phyloP scores from a whole-genome alignment of 30 jellyfish, hydroid and myxozoan genomes.

The Cassiopea xamachana region DNA sequence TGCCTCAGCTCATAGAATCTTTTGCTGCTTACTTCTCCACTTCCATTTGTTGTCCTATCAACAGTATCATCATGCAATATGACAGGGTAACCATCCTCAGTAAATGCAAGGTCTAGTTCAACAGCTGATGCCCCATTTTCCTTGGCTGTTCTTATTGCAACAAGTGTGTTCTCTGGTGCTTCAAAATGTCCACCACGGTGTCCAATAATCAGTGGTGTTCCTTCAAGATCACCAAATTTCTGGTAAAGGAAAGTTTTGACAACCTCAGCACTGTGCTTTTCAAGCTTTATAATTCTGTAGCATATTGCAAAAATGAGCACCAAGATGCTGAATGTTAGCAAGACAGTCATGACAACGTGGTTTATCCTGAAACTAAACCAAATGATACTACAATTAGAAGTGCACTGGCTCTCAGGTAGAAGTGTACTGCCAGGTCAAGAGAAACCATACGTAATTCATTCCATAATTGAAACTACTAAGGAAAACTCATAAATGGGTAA shows the following conservation, averaged over 20 bases:
- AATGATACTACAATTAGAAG: too few relatives aligned
- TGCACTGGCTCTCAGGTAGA: too few relatives aligned
- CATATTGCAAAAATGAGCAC: constrained; percentile 33
- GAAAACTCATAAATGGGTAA: too few relatives aligned
- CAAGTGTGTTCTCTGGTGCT: constrained; percentile 93
- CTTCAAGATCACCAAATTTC: constrained; percentile 8
- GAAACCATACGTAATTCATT: too few relatives aligned
- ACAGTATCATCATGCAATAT: constrained; percentile 89
- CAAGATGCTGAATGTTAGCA: constrained; percentile 15
- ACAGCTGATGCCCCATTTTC: constrained; percentile 93
- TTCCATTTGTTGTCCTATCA: constrained; percentile 86
- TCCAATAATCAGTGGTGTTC: constrained; percentile 78
- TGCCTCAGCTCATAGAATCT: constrained; percentile 69
- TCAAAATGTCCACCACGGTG: constrained; percentile 95
- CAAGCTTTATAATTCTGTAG: constrained; percentile 64
- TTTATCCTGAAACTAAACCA: too few relatives aligned
- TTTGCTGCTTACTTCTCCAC: constrained; percentile 54
- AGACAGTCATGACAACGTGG: neutral
- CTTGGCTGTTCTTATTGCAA: constrained; percentile 83
- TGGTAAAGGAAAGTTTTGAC: constrained; percentile 22
- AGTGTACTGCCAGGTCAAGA: too few relatives aligned
- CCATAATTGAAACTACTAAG: too few relatives aligned
- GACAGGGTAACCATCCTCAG: constrained; percentile 81
- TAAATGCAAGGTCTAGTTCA: constrained; percentile 84
- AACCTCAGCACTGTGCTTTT: constrained; percentile 45